Evolutionary conservation across 1,140 invertebrate species (phyloP), one percentile per base, ranked within the genome.

Genomic region (Capitella teleta): DNA sequence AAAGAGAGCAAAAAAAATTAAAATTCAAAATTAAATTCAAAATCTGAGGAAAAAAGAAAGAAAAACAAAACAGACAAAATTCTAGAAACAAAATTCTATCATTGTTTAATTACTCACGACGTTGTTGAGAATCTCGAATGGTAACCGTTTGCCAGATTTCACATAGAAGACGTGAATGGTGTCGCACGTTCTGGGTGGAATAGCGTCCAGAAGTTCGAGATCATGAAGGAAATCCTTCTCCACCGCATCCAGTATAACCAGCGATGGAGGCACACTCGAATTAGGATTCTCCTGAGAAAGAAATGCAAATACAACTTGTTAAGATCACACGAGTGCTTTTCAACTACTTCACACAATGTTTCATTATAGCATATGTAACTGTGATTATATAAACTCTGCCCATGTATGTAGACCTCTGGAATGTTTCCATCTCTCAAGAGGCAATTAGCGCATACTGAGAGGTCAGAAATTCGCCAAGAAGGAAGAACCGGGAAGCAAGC

Each of bases 131-230:
- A 97, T 92, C 53, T 93, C 85, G 40, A 79, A 67, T 1, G 82
- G 74, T 43, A 69, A 71, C 52, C 77, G 80, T 71, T 96, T 91
- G 1, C 86, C 85, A 37, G 85, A 79, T 66, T 85, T 83, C 0
- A 92, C 88, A 68, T 96, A 98, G 74, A 96, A 95, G 52, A 97
- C 78, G 67, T 95, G 89, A 54, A 87, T 88, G 0, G 93, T 97
- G 64, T 96, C 89, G 60, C 82, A 82, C 5, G 86, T 90, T 55
- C 90, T 76, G 25, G 83, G 79, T 58, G 88, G 87, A 52, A 86
- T 82, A 34, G 77, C 77, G 71, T 92, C 88, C 34, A 94, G 69
- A 25, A 76, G 75, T 61, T 88, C 80, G 14, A 88, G 66, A 53
- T 85, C 81, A 10, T 74, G 67, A 23, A 78, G 79, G 63, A 94